These are phyloP conservation scores for Atta colombica DNA, from an alignment of 1,140 invertebrate species.

Conservation along the genomic window DNA sequence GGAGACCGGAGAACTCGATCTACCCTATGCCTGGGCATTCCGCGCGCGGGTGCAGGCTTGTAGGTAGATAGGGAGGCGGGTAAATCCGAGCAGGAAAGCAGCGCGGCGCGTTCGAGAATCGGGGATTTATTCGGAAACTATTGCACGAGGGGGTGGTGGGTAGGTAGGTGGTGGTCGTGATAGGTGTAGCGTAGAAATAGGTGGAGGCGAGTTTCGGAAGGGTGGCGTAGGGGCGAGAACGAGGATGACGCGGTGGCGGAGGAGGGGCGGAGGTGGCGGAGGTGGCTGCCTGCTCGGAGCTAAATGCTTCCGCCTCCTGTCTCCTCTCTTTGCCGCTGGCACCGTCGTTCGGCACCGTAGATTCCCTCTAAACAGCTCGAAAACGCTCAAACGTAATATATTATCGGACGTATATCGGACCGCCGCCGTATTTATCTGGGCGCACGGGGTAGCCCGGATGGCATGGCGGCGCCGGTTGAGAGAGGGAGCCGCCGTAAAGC, in stretches of 20 bases:
- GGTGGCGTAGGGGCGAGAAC: slow-evolving; percentile 36
- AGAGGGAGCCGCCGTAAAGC: slow-evolving; percentile 82
- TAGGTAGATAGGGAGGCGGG: slow-evolving; percentile 78
- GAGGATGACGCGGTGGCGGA: slow-evolving; percentile 33
- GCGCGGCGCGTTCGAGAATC: slow-evolving; percentile 81
- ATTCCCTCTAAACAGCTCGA: slow-evolving; percentile 82
- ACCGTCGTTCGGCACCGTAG: slow-evolving; percentile 69
- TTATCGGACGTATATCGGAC: slow-evolving; percentile 82
- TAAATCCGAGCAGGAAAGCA: slow-evolving; percentile 83
- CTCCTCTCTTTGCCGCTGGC: slow-evolving; percentile 69
- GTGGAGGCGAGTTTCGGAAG: slow-evolving; percentile 67
- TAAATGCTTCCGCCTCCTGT: slow-evolving; percentile 81
- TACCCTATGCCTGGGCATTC: slow-evolving; percentile 72
- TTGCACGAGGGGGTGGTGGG: slow-evolving; percentile 78
- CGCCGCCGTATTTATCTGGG: slow-evolving; percentile 83
- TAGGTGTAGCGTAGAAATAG: slow-evolving; percentile 69
- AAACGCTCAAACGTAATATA: slow-evolving; percentile 85
- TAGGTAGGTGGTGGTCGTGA: slow-evolving; percentile 55
- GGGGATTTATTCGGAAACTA: slow-evolving; percentile 86
- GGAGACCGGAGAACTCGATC: slow-evolving; percentile 71
- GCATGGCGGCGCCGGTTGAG: slow-evolving; percentile 59
- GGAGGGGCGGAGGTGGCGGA: slow-evolving; percentile 9
- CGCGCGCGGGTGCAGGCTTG: slow-evolving; percentile 73
- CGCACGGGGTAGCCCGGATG: slow-evolving; percentile 62
- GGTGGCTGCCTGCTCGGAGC: slow-evolving; percentile 73